Percentiles rank a stretch among this genome's conserved stretches.
phyloP scores from a whole-genome alignment of 2,888 invertebrate genomes.

The Stratiomys singularior region DNA sequence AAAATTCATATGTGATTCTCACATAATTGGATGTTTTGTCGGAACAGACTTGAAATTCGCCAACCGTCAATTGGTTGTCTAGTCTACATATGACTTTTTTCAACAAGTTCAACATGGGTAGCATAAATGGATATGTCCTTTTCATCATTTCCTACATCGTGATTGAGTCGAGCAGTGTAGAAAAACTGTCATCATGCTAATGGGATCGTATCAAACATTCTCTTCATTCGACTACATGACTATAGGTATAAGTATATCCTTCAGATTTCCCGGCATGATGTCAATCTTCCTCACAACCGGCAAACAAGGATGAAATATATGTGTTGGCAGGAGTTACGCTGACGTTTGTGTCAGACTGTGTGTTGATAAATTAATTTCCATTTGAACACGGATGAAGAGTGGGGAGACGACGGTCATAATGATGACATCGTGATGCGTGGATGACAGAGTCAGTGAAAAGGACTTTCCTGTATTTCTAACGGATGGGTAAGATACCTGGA shows the following conservation, averaged over 20 bases:
- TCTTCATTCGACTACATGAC: not conserved
- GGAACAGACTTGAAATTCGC: not conserved
- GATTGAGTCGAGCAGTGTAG: not conserved
- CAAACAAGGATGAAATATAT: not conserved
- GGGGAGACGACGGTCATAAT: not conserved
- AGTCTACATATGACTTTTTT: too few species aligned
- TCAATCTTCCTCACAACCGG: slow-evolving; percentile 6
- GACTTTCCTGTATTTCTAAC: not conserved
- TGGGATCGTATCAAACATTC: not conserved
- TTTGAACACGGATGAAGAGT: not conserved
- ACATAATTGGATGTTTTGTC: not conserved
- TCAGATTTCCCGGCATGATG: not conserved
- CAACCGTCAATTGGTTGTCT: too few species aligned
- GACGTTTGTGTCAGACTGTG: not conserved
- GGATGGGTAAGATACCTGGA: not conserved
- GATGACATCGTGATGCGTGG: not conserved
- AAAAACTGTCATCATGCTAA: slow-evolving; percentile 28
- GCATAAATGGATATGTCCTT: too few species aligned
- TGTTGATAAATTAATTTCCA: slow-evolving; percentile 27
- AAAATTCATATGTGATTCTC: not conserved
- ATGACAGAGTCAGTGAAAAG: not conserved
- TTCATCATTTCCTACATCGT: too few species aligned
- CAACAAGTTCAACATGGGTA: too few species aligned
- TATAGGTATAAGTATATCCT: too few species aligned
- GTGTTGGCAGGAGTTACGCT: not conserved